phyloP scores from a whole-genome alignment of 1,140 invertebrate species.

The Zaprionus camerounensis region DNA sequence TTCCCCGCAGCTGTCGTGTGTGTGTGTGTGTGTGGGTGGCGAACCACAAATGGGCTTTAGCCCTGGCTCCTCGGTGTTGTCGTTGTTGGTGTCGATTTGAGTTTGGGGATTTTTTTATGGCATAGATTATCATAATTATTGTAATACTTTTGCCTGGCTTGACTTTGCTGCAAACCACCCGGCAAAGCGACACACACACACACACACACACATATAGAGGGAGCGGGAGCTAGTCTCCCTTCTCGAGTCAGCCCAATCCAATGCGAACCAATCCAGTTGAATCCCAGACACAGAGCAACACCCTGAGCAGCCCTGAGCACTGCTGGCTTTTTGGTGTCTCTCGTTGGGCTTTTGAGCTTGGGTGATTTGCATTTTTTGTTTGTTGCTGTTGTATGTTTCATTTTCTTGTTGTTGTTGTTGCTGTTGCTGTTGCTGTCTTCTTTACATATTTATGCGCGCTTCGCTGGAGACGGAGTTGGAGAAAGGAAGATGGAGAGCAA shows the following conservation, averaged over 20 bases:
- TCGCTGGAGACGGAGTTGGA: conserved; percentile 57
- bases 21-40: conserved; percentile 30
- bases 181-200: conserved; percentile 38
- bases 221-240: background rate
- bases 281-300: background rate
- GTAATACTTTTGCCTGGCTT: conserved; percentile 82
- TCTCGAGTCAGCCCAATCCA: conserved; percentile 4
- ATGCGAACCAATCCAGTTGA: conserved; percentile 27
- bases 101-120: conserved; percentile 69
- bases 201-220: background rate
- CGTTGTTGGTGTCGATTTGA: conserved; percentile 35
- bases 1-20: background rate
- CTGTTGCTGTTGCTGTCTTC: conserved; percentile 20
- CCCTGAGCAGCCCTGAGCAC: conserved; percentile 5
- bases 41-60: conserved; percentile 69
- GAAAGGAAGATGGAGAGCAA: conserved; percentile 37
- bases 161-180: conserved; percentile 58
- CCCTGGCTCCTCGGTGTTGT: conserved; percentile 19
- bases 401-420: conserved; percentile 2
- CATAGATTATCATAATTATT: conserved; percentile 84
- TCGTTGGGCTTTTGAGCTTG: conserved; percentile 75
- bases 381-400: conserved; percentile 17
- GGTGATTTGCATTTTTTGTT: conserved; percentile 76
- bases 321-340: conserved; percentile 28
- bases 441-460: conserved; percentile 70